phyloP scores from a whole-genome alignment of 2,888 invertebrate species.

The Leptothorax acervorum region DNA sequence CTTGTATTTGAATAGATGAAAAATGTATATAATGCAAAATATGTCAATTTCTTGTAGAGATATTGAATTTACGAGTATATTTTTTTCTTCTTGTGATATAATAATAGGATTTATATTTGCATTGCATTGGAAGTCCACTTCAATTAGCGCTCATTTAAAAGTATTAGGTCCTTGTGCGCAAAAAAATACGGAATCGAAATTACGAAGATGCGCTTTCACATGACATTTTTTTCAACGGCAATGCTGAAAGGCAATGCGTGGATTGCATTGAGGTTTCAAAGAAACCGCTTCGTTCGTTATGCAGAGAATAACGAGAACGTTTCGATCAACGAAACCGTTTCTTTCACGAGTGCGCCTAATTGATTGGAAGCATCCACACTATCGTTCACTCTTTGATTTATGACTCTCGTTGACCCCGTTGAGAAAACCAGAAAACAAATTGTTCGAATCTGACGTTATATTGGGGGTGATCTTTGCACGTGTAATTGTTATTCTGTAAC shows the following conservation, averaged over 20 bases:
- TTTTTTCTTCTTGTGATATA: not conserved
- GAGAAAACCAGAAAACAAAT: constrained; percentile 60
- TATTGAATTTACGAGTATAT: not conserved
- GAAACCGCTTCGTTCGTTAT: constrained; percentile 67
- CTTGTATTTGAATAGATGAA: not conserved
- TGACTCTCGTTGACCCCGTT: constrained; percentile 64
- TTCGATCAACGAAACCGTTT: constrained; percentile 66
- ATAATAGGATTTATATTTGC: constrained; percentile 24
- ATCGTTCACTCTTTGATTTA: constrained; percentile 75
- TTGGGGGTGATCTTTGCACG: constrained; percentile 21
- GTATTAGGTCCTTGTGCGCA: not conserved
- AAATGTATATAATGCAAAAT: not conserved
- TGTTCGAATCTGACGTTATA: constrained; percentile 55
- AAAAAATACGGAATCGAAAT: not conserved
- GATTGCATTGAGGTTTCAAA: constrained; percentile 47
- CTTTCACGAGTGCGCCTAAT: constrained; percentile 72
- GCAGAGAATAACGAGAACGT: constrained; percentile 59
- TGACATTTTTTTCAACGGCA: constrained; percentile 13
- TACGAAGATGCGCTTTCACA: constrained; percentile 52
- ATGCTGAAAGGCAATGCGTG: constrained; percentile 17
- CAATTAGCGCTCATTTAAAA: not conserved
- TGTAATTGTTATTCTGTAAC: constrained; percentile 46
- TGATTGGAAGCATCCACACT: constrained; percentile 70
- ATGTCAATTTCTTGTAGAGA: not conserved
- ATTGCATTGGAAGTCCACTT: not conserved